Percentiles rank a stretch among this genome's conserved stretches.
Conservation (phyloP, 2,888 invertebrate species). For the Entomobrya multifasciata region DNA sequence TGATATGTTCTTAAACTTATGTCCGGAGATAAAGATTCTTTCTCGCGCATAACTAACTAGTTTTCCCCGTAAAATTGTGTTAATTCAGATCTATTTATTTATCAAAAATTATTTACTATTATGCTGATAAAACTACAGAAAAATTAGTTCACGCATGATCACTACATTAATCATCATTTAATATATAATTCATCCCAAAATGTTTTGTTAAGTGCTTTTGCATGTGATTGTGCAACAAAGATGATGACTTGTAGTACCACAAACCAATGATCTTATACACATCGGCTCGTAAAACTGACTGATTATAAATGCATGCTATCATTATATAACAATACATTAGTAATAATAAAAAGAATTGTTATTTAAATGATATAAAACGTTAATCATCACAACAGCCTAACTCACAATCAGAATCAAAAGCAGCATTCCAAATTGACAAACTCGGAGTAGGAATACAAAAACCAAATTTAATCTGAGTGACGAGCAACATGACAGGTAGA, state of each 20-base stretch:
- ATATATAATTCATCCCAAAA: neutral
- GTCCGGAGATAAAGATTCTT: no score
- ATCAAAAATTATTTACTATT: neutral
- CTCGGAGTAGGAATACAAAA: conserved; percentile 73
- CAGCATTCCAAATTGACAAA: conserved; percentile 71
- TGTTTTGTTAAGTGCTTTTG: conserved; percentile 46
- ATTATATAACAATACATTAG: conserved; percentile 26
- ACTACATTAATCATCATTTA: conserved; percentile 14
- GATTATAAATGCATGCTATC: conserved; percentile 42
- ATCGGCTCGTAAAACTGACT: neutral
- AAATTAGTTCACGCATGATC: conserved; percentile 58
- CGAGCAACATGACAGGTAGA: conserved; percentile 76
- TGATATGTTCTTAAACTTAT: conserved; percentile 21
- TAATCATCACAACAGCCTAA: neutral
- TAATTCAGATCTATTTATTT: no score
- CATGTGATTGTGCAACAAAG: conserved; percentile 24
- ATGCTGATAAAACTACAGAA: conserved; percentile 22
- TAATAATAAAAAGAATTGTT: neutral
- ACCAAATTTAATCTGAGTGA: conserved; percentile 79
- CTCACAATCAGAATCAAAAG: neutral
- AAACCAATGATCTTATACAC: conserved; percentile 40
- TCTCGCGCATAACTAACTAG: no score
- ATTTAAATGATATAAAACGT: conserved; percentile 33
- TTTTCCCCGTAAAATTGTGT: no score
- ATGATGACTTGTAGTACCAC: conserved; percentile 16